Percentiles rank a stretch among this genome's conserved stretches.
Evolutionary conservation across 1,140 invertebrate species (phyloP).

Genomic region (Polypedilum pembai): DNA sequence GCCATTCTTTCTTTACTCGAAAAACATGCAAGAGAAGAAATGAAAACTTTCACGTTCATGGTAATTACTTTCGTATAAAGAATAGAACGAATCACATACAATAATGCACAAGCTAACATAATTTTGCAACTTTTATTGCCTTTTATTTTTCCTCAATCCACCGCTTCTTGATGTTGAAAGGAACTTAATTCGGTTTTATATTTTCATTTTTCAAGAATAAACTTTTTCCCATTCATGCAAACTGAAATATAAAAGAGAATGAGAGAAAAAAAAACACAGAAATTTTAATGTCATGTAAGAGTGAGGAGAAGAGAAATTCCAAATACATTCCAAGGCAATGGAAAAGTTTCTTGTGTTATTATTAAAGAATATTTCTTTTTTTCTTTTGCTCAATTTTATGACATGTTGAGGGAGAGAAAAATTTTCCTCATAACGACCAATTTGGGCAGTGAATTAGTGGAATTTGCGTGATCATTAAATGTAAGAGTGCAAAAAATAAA

Average conservation of each 20-base stretch:
- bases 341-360: background rate
- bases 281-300: conserved; percentile 18
- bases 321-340: background rate
- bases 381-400: background rate
- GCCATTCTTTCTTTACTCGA: too few species aligned
- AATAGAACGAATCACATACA: too few species aligned
- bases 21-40: too few species aligned
- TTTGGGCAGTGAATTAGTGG: conserved; percentile 16
- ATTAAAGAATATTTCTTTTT: background rate
- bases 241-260: background rate
- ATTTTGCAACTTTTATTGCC: too few species aligned
- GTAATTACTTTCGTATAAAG: too few species aligned
- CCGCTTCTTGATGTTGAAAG: too few species aligned
- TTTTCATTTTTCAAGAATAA: too few species aligned
- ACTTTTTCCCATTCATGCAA: too few species aligned
- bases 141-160: too few species aligned
- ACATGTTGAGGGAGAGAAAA: background rate
- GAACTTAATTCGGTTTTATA: too few species aligned
- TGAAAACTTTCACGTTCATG: too few species aligned
- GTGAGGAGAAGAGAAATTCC: background rate
- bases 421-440: background rate
- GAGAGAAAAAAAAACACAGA: background rate
- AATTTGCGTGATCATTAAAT: conserved; percentile 13
- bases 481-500: background rate
- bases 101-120: too few species aligned